These are phyloP conservation scores for Danio jaintianensis DNA, from an alignment of 2,797 vertebrate genomes.

Conservation along the genomic window DNA sequence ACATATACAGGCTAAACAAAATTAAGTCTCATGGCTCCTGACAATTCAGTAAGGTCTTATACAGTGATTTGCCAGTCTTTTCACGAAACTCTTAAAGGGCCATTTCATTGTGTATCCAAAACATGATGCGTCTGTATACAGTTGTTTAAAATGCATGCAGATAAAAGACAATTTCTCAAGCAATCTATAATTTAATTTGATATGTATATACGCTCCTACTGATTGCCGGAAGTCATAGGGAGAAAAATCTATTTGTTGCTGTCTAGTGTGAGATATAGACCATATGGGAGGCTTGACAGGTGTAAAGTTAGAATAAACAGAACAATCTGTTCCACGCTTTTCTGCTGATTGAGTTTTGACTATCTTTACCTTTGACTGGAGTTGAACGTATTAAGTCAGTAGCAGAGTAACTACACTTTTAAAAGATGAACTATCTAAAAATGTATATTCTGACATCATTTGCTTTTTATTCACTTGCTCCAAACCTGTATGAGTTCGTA, in stretches of 20 bases:
- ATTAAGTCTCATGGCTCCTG: too few species aligned
- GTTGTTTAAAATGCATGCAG: constrained; percentile 4
- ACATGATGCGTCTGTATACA: background rate
- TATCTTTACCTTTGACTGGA: background rate
- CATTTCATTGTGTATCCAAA: background rate
- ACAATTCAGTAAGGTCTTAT: too few species aligned
- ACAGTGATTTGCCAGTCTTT: too few species aligned
- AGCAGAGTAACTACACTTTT: background rate
- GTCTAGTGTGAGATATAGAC: constrained; percentile 79
- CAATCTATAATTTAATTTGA: constrained; percentile 67
- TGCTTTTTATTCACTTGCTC: too few species aligned
- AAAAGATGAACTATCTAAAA: too few species aligned
- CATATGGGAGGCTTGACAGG: constrained; percentile 80
- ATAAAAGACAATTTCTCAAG: background rate
- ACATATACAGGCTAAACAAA: too few species aligned
- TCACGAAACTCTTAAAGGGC: too few species aligned
- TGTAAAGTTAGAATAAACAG: constrained; percentile 74
- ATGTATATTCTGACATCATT: too few species aligned
- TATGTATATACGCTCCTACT: constrained; percentile 67
- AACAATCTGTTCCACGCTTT: constrained; percentile 64
- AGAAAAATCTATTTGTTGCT: constrained; percentile 81
- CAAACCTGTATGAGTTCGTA: too few species aligned
- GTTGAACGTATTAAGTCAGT: background rate
- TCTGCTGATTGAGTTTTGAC: background rate
- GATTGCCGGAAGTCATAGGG: constrained; percentile 74